Percentiles rank a stretch among this genome's conserved stretches.
These are phyloP conservation scores for Etheostoma cragini DNA, from an alignment of 2,113 vertebrate species.

Conservation along the genomic window DNA sequence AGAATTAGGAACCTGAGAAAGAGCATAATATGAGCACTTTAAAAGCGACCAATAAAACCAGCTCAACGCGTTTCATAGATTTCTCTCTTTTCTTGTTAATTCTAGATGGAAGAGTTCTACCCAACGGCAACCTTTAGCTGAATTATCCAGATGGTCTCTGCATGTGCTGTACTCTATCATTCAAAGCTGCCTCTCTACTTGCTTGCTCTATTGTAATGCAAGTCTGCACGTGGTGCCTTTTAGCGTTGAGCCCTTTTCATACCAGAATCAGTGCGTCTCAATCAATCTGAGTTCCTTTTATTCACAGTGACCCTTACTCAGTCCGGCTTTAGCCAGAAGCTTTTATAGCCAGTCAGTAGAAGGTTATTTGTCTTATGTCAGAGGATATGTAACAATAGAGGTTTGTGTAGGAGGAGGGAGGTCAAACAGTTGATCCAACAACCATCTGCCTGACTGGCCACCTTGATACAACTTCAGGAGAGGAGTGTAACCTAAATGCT, in stretches of 20 bases:
- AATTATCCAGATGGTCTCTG: slow-evolving; percentile 75
- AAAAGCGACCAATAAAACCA: too few relatives aligned
- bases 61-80: too few relatives aligned
- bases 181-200: slow-evolving; percentile 51
- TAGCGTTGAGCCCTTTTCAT: slow-evolving; percentile 59
- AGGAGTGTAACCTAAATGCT: slow-evolving; percentile 25
- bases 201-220: slow-evolving; percentile 71
- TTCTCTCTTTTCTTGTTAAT: neutral
- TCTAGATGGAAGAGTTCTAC: neutral
- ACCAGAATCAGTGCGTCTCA: slow-evolving; percentile 57
- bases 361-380: slow-evolving; percentile 73
- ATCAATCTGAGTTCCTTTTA: slow-evolving; percentile 73
- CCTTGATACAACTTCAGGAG: slow-evolving; percentile 42
- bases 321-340: slow-evolving; percentile 34
- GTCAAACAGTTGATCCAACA: slow-evolving; percentile 51
- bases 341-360: slow-evolving; percentile 59
- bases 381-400: slow-evolving; percentile 48
- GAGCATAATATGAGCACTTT: too few relatives aligned
- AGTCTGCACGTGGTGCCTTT: slow-evolving; percentile 68
- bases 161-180: slow-evolving; percentile 72
- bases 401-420: slow-evolving; percentile 17
- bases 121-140: slow-evolving; percentile 27
- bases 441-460: slow-evolving; percentile 74
- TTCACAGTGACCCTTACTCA: slow-evolving; percentile 44
- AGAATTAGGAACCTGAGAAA: too few relatives aligned